Evolutionary conservation across 2,888 invertebrate genomes (phyloP).

Genomic region (Monoplex corrugatus): DNA sequence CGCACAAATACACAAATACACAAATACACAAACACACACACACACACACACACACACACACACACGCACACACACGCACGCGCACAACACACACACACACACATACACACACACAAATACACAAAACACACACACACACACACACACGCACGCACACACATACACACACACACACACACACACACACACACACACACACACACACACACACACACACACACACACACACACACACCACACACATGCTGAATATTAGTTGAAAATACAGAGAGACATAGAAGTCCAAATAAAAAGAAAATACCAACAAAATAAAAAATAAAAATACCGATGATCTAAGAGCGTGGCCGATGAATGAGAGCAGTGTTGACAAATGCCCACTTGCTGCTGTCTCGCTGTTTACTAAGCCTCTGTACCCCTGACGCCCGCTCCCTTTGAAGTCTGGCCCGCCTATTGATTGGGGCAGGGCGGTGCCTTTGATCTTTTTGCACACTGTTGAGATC

Average conservation of each 20-base stretch:
- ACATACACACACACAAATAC: conserved; percentile 20
- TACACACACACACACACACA: too few relatives aligned
- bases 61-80: not conserved
- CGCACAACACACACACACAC: too few relatives aligned
- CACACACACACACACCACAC: too few relatives aligned
- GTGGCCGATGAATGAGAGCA: not conserved
- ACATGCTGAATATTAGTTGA: too few relatives aligned
- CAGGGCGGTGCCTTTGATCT: not conserved
- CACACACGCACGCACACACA: not conserved
- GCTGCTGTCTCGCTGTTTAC: not conserved
- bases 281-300: too few relatives aligned
- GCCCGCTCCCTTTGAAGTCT: not conserved
- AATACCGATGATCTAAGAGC: too few relatives aligned
- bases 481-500: conserved; percentile 3
- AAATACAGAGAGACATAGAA: too few relatives aligned
- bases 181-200: too few relatives aligned
- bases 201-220: too few relatives aligned
- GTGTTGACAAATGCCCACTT: not conserved
- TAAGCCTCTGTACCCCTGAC: not conserved
- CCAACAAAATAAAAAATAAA: too few relatives aligned
- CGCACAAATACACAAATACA: conserved; percentile 2
- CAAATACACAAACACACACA: not conserved
- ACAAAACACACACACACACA: not conserved
- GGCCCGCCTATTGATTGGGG: not conserved
- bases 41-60: conserved; percentile 33